Evolutionary conservation across 2,113 vertebrate species (phyloP), one percentile per base, ranked within the genome.

Genomic region (Oncorhynchus masou): DNA sequence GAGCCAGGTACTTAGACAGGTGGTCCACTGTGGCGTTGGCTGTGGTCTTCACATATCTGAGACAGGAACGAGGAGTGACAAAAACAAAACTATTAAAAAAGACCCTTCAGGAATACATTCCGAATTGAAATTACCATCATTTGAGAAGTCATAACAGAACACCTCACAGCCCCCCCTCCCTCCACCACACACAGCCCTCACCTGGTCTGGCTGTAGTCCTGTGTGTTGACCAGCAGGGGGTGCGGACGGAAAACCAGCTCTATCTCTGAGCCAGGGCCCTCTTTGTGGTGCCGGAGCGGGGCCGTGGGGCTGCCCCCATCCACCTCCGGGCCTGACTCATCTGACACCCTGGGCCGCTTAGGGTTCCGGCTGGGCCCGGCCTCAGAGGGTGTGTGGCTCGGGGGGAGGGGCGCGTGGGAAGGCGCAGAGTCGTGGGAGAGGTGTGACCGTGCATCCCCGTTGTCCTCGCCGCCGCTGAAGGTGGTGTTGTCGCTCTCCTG

Each of bases 21-120:
- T 97, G 96, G 75, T 97, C 96, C 78, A 97, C 96, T 0, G 96
- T 97, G 73, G 96, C 96, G 1, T 97, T 96, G 25, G 95, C 95
- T 0, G 96, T 96, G 2, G 96, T 97, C 91, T 96, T 97, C 81
- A 97, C 95, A 1, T 91, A 96, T 71, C 95, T 96, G 91, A 3
- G 45, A 4, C 7, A 22, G 20, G 59, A 45, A 45, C 12, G 39
- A 57, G 54, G 16, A n/a, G 20, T 9, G 59, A 62, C 60, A 64
- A 25, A 64, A 64, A 25, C n/a, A 19, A 20, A 45, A 68, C 27
- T n/a, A n/a, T 15, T 62, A 7, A 34, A 22, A 16, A 31, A 31
- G 0, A 34, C 27, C 51, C 51, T 54, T 54, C 16, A 54, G 16
- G 51, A 54, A 54, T 62, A 62, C n/a, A 62, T 62, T 62, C n/a